Base-by-base conservation (phyloP, 1,140 invertebrate genomes). In the Phymastichus coffea region DNA sequence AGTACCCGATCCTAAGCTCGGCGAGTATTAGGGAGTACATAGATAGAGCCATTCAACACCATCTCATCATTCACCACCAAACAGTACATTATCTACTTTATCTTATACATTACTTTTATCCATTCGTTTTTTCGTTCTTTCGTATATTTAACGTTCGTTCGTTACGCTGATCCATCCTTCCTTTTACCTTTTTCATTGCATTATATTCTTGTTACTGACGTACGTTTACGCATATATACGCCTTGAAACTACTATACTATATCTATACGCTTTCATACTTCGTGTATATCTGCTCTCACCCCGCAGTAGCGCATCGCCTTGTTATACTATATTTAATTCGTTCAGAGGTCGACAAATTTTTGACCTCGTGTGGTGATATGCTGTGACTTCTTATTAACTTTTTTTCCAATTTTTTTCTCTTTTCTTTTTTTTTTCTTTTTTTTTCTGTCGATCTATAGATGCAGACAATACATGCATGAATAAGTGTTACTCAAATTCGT, bases 1-100 rank as follows among this genome's bases (percentile, higher is more conserved):
- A 77, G 77, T 79, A 80, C 73, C 77, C 72, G 74, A 63, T 59
- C 70, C 69, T 74, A 73, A 70, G 65, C 73, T 75, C 69, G 75
- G 74, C 77, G 77, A 76, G n/a, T n/a, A 54, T 70, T 80, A 78
- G 78, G 77, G 78, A 80, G 78, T 79, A 79, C 77, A 79, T 79
- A 80, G 78, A 79, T 80, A 71, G 44, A 19, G 26, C 12, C 43
- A 48, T 48, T 61, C 33, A 19, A 58, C 22, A 41, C 12, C 38
- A 44, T 43, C 41, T 14, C 38, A 51, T 43, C 51, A 47, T 54
- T 53, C 41, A 54, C 14, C 2, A 59, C 35, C 37, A 49, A 17
- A 54, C 23, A 47, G 17, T 48, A 48, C n/a, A 53, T 38, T 6
- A 48, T 28, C 26, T 10, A 6, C n/a, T 46, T 14, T 23, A 30